A percentile compares a stretch with the other conserved stretches of the same genome.
Evolutionary conservation across 2,888 invertebrate species (phyloP).

Genomic region (Eledone cirrhosa): DNA sequence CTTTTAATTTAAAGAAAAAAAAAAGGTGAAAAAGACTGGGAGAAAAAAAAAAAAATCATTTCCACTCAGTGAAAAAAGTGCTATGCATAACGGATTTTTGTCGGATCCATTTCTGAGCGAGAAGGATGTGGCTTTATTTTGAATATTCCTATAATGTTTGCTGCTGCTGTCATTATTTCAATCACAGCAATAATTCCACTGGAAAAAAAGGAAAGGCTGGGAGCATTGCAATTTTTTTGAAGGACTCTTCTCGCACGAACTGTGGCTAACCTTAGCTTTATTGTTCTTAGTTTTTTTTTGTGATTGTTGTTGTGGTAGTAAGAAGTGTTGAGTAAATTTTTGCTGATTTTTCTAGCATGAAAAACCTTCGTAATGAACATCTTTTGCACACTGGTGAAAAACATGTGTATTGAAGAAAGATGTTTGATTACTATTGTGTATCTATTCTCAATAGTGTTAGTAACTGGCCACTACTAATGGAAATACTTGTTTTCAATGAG

Average conservation of each 20-base stretch:
- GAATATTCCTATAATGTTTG: slow-evolving; percentile 18
- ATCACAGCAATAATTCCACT: background rate
- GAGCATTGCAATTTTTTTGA: slow-evolving; percentile 20
- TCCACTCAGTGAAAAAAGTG: background rate
- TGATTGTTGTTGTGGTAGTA: too few relatives aligned
- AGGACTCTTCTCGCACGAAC: slow-evolving; percentile 17
- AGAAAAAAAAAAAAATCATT: background rate
- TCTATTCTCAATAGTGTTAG: background rate
- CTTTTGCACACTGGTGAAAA: background rate
- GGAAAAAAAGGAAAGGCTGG: slow-evolving; percentile 8
- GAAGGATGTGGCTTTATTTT: slow-evolving; percentile 21
- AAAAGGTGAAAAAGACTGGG: background rate
- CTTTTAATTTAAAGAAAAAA: background rate
- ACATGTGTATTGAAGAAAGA: background rate
- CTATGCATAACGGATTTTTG: slow-evolving; percentile 20
- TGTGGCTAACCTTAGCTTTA: background rate
- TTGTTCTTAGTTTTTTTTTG: background rate
- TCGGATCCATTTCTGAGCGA: slow-evolving; percentile 16
- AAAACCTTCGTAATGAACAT: background rate
- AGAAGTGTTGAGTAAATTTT: too few relatives aligned
- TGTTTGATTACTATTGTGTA: background rate
- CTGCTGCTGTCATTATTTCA: slow-evolving; percentile 18
- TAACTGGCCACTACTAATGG: background rate
- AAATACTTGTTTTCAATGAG: slow-evolving; percentile 4
- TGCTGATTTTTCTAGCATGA: background rate